These are phyloP conservation scores for Drosophila colorata DNA, from an alignment of 2,888 invertebrate species.

Conservation along the genomic window DNA sequence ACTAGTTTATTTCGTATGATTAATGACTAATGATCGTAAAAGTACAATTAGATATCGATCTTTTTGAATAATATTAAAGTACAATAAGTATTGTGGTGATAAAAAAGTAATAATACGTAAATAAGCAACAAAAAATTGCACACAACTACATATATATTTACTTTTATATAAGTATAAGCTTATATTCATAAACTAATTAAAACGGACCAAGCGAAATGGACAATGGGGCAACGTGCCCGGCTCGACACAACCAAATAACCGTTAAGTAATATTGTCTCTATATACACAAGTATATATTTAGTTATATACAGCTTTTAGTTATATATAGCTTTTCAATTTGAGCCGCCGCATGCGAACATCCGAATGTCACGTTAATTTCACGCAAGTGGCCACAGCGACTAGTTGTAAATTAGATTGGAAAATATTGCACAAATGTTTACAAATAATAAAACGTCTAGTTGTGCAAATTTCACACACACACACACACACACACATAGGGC, in stretches of 20 bases:
- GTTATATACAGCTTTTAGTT: too few relatives aligned
- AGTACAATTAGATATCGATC: too few relatives aligned
- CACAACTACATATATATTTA: not conserved
- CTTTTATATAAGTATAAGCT: not conserved
- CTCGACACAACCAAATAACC: slow-evolving; percentile 7
- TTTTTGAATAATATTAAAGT: too few relatives aligned
- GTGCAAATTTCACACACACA: slow-evolving; percentile 37
- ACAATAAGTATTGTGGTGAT: not conserved
- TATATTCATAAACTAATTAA: not conserved
- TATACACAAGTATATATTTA: not conserved
- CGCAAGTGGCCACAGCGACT: slow-evolving; percentile 27
- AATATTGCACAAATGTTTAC: slow-evolving; percentile 67
- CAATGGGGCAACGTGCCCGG: not conserved
- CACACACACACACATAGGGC: not conserved
- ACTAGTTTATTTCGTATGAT: too few relatives aligned
- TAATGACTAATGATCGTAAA: too few relatives aligned
- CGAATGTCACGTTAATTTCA: slow-evolving; percentile 69
- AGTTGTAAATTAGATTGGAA: slow-evolving; percentile 68
- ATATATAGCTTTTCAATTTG: slow-evolving; percentile 16
- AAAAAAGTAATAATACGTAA: too few relatives aligned
- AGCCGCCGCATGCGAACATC: slow-evolving; percentile 30
- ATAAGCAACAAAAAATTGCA: not conserved
- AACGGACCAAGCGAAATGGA: not conserved
- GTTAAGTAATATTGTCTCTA: slow-evolving; percentile 41
- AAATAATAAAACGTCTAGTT: slow-evolving; percentile 59